A percentile compares a stretch with the other conserved stretches of the same genome.
These are phyloP conservation scores for Flexamia atlantica DNA, from an alignment of 2,888 invertebrate genomes.

Conservation along the genomic window DNA sequence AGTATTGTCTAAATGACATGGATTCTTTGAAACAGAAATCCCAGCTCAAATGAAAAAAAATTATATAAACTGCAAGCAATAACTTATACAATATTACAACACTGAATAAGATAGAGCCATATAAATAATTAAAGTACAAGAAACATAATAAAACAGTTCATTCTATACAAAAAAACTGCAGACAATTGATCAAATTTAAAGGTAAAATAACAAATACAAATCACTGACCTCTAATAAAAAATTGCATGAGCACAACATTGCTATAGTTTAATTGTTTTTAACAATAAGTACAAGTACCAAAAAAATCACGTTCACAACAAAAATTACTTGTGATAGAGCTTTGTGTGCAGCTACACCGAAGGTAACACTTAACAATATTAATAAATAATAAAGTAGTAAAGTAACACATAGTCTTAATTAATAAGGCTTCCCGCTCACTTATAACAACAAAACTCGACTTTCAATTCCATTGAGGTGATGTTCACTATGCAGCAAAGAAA, in stretches of 20 bases:
- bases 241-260: background rate
- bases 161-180: background rate
- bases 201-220: background rate
- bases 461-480: conserved; percentile 55
- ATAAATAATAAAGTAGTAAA: conserved; percentile 53
- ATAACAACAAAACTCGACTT: conserved; percentile 48
- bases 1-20: too few species aligned
- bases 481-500: conserved; percentile 42
- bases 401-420: conserved; percentile 56
- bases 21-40: too few species aligned
- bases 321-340: conserved; percentile 49
- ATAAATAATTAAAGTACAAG: background rate
- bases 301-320: conserved; percentile 45
- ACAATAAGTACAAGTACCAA: background rate
- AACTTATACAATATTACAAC: background rate
- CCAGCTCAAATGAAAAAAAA: too few species aligned
- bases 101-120: background rate
- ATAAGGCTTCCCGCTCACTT: conserved; percentile 43
- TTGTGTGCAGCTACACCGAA: conserved; percentile 35
- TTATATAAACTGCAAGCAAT: background rate
- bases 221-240: background rate
- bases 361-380: conserved; percentile 52
- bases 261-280: background rate
- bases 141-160: background rate
- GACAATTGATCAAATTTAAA: background rate